phyloP scores from a whole-genome alignment of 2,888 invertebrate species.

The Nomada ruficornis region DNA sequence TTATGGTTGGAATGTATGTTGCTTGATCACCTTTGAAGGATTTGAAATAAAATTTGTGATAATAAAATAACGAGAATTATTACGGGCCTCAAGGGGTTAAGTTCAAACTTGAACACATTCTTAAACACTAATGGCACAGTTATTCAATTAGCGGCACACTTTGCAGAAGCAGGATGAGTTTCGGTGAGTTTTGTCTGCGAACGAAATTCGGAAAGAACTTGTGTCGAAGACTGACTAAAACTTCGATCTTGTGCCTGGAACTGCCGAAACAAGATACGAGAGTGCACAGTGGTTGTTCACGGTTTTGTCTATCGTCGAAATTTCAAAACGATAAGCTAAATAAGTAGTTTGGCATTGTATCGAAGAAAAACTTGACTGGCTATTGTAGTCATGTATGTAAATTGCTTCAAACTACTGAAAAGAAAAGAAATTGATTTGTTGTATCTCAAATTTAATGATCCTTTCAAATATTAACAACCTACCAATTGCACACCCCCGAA shows the following conservation, averaged over 20 bases:
- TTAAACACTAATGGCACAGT: neutral
- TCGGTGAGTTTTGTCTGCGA: slow-evolving; percentile 10
- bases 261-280: neutral
- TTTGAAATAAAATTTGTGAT: too few species aligned
- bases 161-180: neutral
- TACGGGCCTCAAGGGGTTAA: neutral
- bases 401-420: too few species aligned
- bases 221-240: neutral
- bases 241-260: slow-evolving; percentile 1
- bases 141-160: slow-evolving; percentile 20
- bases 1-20: too few species aligned
- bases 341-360: neutral
- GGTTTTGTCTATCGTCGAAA: slow-evolving; percentile 10
- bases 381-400: too few species aligned
- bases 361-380: too few species aligned
- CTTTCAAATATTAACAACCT: too few species aligned
- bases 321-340: neutral
- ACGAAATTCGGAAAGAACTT: slow-evolving; percentile 28
- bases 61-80: slow-evolving; percentile 19
- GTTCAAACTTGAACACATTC: neutral
- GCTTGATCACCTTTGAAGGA: too few species aligned
- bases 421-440: too few species aligned
- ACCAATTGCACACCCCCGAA: too few species aligned
- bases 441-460: too few species aligned
- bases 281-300: neutral